A percentile compares a stretch with the other conserved stretches of the same genome.
Conservation (phyloP, 1,140 invertebrate species). For the Drosophila lacertosa region DNA sequence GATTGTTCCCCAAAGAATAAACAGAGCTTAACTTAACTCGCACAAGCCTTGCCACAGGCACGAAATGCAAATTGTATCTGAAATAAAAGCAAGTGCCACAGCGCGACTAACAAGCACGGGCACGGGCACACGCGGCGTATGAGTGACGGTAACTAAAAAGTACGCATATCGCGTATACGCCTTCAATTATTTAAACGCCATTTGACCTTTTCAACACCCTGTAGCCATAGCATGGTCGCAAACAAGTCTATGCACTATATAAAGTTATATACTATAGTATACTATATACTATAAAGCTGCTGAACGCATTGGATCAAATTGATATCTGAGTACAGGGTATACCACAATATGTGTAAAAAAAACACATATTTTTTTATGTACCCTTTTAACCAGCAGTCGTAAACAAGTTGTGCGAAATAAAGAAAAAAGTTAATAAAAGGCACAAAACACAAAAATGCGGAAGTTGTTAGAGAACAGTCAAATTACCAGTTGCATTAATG, state of each 20-base stretch:
- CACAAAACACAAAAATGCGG: no score
- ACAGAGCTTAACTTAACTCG: conserved; percentile 35
- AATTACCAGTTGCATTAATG: no score
- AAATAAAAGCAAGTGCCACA: conserved; percentile 31
- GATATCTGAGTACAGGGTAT: no score
- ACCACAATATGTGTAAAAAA: no score
- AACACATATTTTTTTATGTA: no score
- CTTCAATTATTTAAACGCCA: conserved; percentile 51
- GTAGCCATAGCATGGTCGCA: not conserved
- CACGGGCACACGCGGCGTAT: conserved; percentile 35
- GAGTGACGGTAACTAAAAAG: conserved; percentile 46
- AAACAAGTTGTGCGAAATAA: no score
- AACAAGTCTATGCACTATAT: not conserved
- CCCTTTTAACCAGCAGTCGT: no score
- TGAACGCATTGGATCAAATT: no score
- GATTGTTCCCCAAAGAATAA: conserved; percentile 59
- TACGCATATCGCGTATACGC: conserved; percentile 47
- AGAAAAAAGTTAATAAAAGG: no score
- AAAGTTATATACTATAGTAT: no score
- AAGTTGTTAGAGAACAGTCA: no score
- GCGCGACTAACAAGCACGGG: not conserved
- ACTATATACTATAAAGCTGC: no score
- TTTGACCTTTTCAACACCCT: conserved; percentile 1
- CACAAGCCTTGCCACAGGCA: conserved; percentile 24
- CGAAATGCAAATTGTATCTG: conserved; percentile 44